These are phyloP conservation scores for Bombus polaris DNA, from an alignment of 1,140 invertebrate species.

Conservation along the genomic window DNA sequence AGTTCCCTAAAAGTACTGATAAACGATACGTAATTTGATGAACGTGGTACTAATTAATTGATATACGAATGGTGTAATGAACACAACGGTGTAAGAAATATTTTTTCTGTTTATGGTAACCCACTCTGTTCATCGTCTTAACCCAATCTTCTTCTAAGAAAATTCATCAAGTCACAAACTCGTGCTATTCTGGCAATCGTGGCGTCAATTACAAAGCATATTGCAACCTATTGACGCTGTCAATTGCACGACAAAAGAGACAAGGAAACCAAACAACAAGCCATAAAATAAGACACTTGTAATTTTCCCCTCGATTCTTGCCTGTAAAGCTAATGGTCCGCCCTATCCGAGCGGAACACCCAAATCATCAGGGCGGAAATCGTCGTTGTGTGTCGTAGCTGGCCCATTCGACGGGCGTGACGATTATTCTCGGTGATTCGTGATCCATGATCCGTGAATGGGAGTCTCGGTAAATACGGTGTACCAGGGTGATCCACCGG, in stretches of 20 bases:
- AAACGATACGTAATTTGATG: no score
- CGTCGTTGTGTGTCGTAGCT: constrained; percentile 57
- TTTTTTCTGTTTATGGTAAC: no score
- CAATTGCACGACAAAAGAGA: background rate
- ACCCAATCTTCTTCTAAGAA: background rate
- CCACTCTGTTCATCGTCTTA: background rate
- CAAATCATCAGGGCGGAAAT: constrained; percentile 54
- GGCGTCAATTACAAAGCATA: background rate
- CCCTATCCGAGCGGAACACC: constrained; percentile 31
- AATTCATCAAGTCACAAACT: background rate
- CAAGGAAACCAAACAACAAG: background rate
- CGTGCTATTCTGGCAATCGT: background rate
- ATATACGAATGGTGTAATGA: no score
- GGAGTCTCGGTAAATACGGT: constrained; percentile 57
- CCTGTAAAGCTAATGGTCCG: background rate
- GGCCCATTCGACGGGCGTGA: constrained; percentile 60
- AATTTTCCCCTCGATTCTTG: constrained; percentile 13
- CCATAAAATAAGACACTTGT: constrained; percentile 15
- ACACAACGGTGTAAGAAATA: no score
- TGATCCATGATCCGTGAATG: constrained; percentile 70
- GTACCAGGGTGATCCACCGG: constrained; percentile 44
- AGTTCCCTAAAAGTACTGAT: no score
- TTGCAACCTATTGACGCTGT: no score
- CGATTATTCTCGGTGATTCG: constrained; percentile 65
- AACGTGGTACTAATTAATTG: no score